Base-by-base conservation (phyloP, 2,113 vertebrate genomes). In the Axis porcinus region DNA sequence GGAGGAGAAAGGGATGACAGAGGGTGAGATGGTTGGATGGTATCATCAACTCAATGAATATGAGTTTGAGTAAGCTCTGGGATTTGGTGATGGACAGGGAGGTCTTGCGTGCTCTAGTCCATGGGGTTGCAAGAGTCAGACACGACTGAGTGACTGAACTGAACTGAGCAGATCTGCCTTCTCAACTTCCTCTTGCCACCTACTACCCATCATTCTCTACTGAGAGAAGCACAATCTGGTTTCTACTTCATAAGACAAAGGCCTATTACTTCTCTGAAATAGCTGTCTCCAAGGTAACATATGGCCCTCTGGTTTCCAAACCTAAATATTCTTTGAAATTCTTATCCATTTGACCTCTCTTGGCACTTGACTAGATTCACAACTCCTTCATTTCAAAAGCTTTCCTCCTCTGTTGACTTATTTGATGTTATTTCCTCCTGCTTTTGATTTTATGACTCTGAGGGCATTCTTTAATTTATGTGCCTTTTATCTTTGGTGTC, bases 251-350 rank as follows among this genome's bases (percentile, higher is more conserved):
- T 43, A 13, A 54, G 58, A 94, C 81, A 90, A 62, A 85, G 79
- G 70, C 40, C 40, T 45, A 6, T 27, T 43, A 4, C 54, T 57
- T 84, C 94, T 74, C 52, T 27, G 58, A 88, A 93, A 88, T 86
- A 54, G 27, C 57, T 47, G 52, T 97, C 95, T 95, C 93, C 91
- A 67, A 92, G 91, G 91, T 94, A 94, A 97, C 89, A 84, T 83
- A n/a, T 16, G 67, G 21, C 43, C 50, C 47, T 89, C 64, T 86
- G 64, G n/a, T 91, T 96, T 86, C 92, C 86, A 67, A 94, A 94
- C 67, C 76, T 50, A 92, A 93, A 82, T 86, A 64, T 45, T 90
- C 86, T 96, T 95, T 92, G 87, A 95, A 96, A 95, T 86, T 67
- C 27, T 79, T 82, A 89, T 82, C 89, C 86, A 28, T 14, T 76